Base-by-base conservation (phyloP, 2,888 invertebrate species). In the Cybosia mesomella region DNA sequence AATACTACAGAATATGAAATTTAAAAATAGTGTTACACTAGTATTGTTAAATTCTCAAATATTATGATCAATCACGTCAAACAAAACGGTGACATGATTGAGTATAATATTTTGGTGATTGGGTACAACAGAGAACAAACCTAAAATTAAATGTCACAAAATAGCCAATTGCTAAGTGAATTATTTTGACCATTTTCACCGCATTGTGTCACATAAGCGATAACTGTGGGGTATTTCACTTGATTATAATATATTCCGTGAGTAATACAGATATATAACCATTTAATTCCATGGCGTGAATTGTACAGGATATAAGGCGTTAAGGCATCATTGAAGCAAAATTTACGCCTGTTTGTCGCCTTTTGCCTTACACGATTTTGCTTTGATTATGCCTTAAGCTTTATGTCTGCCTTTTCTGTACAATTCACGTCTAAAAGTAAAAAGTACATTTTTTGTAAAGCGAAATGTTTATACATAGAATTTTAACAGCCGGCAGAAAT, bases 401-500 rank as follows among this genome's bases (percentile, higher is more conserved):
- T n/a, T n/a, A n/a, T n/a, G n/a, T n/a, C n/a, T 28, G 5, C 28
- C 3, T 28, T 28, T 28, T 28, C 28, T 5, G 28, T 28, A 4
- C 2, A 5, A 28, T 28, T 28, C 28, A 28, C 5, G 28, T 5
- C 28, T 28, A 28, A 28, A 28, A 28, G 28, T 18, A 43, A 43
- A 43, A 3, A 39, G 15, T 15, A 43, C 43, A 43, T n/a, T 15
- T 39, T 36, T 11, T 13, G 36, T 21, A 22, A 32, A 2, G n/a
- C 10, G 8, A 53, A 21, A 18, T 22, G 5, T 9, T 53, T 53
- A 0, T 53, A 53, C 18, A 66, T 65, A 67, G 18, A 71, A 74
- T 70, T 79, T 77, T 72, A 81, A 83, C 81, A 81, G 79, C 71
- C 80, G 74, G 80, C 73, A 75, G 79, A 83, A 79, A 74, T 69